phyloP scores from a whole-genome alignment of 2,888 invertebrate genomes.

The Pandemis heparana region DNA sequence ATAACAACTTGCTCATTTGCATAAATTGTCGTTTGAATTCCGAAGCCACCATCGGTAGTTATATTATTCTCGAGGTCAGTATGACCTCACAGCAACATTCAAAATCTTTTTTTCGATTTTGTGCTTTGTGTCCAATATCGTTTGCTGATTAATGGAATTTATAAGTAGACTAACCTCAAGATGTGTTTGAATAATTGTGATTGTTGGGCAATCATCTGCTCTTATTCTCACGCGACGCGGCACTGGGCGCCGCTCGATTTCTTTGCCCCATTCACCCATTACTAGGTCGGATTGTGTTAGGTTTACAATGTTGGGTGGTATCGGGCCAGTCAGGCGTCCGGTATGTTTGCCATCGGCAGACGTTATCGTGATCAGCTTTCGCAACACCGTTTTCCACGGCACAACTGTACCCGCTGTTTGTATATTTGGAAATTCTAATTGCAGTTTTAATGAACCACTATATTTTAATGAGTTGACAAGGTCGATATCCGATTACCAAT shows the following conservation, averaged over 20 bases:
- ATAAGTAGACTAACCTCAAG: slow-evolving; percentile 27
- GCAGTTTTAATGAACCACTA: slow-evolving; percentile 49
- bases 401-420: slow-evolving; percentile 47
- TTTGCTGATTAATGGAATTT: not conserved
- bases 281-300: slow-evolving; percentile 45
- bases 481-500: slow-evolving; percentile 41
- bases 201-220: slow-evolving; percentile 44
- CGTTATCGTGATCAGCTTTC: slow-evolving; percentile 60
- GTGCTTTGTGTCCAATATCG: not conserved
- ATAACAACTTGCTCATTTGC: slow-evolving; percentile 25
- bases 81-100: slow-evolving; percentile 20
- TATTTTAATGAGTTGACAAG: slow-evolving; percentile 44
- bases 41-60: slow-evolving; percentile 19
- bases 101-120: not conserved
- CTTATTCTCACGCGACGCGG: slow-evolving; percentile 47
- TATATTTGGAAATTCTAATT: slow-evolving; percentile 57
- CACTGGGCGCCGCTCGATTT: slow-evolving; percentile 49
- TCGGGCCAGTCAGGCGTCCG: slow-evolving; percentile 55
- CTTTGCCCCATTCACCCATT: slow-evolving; percentile 59
- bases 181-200: slow-evolving; percentile 32
- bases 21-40: slow-evolving; percentile 29
- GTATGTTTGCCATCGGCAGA: slow-evolving; percentile 52
- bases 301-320: slow-evolving; percentile 54
- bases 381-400: slow-evolving; percentile 68
- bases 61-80: slow-evolving; percentile 24